Evolutionary conservation across 2,113 vertebrate species (phyloP).

Genomic region (Pithys albifrons): DNA sequence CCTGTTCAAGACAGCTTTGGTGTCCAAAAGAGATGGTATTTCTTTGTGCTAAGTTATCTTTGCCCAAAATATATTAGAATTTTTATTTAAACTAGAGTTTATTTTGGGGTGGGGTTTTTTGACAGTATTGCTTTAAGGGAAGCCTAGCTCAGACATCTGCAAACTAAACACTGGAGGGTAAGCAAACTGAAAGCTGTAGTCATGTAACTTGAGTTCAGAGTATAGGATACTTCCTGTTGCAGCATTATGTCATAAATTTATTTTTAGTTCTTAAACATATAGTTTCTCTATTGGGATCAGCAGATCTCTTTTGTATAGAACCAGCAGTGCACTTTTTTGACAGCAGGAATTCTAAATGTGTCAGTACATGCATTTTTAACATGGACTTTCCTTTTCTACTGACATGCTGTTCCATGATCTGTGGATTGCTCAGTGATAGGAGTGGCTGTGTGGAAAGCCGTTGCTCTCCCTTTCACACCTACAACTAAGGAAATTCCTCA

Average conservation of each 20-base stretch:
- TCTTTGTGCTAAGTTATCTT: neutral
- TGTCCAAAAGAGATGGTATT: neutral
- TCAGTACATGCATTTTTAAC: neutral
- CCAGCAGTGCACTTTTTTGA: neutral
- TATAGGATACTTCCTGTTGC: conserved; percentile 32
- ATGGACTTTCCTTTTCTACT: neutral
- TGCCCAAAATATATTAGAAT: neutral
- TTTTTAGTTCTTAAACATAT: conserved; percentile 37
- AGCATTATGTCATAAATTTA: conserved; percentile 11
- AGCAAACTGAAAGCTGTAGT: conserved; percentile 12
- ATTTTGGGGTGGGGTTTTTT: too few species aligned
- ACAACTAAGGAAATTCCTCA: neutral
- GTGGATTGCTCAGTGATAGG: neutral
- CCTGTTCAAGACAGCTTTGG: neutral
- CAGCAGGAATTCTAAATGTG: neutral
- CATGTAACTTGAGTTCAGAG: conserved; percentile 6
- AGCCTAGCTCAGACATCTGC: neutral
- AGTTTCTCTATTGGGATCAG: neutral
- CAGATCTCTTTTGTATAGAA: neutral
- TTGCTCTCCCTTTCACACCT: neutral
- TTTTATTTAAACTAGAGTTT: neutral
- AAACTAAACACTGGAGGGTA: neutral
- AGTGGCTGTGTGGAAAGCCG: neutral
- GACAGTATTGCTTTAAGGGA: neutral
- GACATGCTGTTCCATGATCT: neutral